These are phyloP conservation scores for Perithous albicinctus DNA, from an alignment of 2,888 invertebrate genomes.

Conservation along the genomic window DNA sequence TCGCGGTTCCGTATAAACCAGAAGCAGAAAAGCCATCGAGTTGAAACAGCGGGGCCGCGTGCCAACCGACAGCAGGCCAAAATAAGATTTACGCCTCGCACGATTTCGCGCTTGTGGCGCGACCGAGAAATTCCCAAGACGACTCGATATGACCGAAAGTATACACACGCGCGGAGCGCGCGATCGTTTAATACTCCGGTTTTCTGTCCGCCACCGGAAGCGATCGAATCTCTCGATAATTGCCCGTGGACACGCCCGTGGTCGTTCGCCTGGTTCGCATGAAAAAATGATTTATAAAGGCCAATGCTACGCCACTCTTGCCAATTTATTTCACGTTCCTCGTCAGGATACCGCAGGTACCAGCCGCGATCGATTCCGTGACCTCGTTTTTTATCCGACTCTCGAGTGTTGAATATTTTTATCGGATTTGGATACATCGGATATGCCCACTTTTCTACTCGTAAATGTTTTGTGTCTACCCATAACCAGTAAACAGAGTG, in stretches of 20 bases:
- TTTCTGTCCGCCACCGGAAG: constrained; percentile 59
- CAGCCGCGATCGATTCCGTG: constrained; percentile 45
- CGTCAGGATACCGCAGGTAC: constrained; percentile 6
- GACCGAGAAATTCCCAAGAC: constrained; percentile 45
- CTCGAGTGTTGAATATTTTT: constrained; percentile 21
- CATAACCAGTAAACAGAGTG: too few species aligned
- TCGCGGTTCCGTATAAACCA: constrained; percentile 15
- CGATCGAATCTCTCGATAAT: constrained; percentile 65
- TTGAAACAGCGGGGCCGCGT: constrained; percentile 39
- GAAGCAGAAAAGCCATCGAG: constrained; percentile 26
- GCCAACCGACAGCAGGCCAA: constrained; percentile 56
- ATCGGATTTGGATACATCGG: background rate
- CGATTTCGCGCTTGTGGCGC: constrained; percentile 62
- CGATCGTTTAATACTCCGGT: constrained; percentile 31
- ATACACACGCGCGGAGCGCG: constrained; percentile 14
- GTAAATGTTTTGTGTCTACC: background rate
- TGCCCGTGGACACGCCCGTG: constrained; percentile 64
- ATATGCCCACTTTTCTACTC: background rate
- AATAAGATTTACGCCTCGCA: constrained; percentile 63
- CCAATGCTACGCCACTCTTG: constrained; percentile 39
- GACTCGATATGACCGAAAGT: constrained; percentile 16
- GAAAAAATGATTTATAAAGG: constrained; percentile 55
- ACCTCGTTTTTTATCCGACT: constrained; percentile 41
- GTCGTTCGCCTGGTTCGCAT: constrained; percentile 48
- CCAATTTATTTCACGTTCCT: constrained; percentile 56